Evolutionary conservation across 2,888 invertebrate genomes (phyloP), one percentile per base, ranked within the genome.

Genomic region (Dasysyrphus tricinctus): DNA sequence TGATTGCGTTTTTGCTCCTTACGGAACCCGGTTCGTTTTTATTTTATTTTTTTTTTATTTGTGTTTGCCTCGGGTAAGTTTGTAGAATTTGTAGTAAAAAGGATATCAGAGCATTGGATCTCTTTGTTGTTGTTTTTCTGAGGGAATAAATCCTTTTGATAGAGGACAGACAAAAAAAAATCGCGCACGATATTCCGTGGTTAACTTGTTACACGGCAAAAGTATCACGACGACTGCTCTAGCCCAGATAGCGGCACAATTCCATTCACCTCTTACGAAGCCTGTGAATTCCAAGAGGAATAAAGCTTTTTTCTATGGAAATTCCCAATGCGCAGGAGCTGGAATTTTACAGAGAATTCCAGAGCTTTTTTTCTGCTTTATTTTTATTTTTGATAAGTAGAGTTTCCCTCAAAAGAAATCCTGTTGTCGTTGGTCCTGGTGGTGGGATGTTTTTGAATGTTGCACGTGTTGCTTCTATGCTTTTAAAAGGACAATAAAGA

Each of bases 201-300:
- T 75, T 79, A 59, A 86, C 78, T 86, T 86, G 86, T 82, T 86
- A 79, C 86, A 86, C 86, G 82, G 47, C 86, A 75, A 82, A 86
- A 82, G 82, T 86, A 82, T 86, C 82, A 86, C 78, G 75, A 86
- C 82, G 86, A 86, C 86, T 86, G 86, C 70, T 82, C 24, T 82
- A 79, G 74, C 82, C 82, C 86, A 79, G 86, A 82, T 82, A 86
- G 86, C 78, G 82, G 78, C 86, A 82, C 82, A 86, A 79, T 86
- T 86, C 86, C 86, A 86, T 82, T 86, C 82, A 82, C 82, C 82
- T 86, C 75, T 76, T 47, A 44, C 59, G 59, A 72, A 82, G 65
- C 44, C 78, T 72, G 47, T 72, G 32, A 79, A 72, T 86, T 86
- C 86, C 86, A 86, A 72, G 61, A 69, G 57, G 73, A 44, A 65